Evolutionary conservation across 2,888 invertebrate species (phyloP).

Genomic region (Xylophagus ater): DNA sequence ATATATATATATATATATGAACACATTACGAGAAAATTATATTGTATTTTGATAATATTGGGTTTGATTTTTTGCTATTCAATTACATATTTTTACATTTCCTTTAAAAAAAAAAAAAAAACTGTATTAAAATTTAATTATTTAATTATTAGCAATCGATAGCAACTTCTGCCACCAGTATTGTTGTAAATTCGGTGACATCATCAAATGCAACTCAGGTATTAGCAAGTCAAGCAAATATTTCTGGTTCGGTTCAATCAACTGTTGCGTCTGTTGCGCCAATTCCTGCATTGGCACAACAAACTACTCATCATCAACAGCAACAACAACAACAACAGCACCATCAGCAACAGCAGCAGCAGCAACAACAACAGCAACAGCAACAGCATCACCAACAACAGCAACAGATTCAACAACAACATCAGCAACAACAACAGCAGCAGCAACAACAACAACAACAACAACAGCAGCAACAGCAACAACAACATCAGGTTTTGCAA

Average conservation of each 20-base stretch:
- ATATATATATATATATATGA: too few species aligned
- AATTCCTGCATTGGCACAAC: conserved; percentile 22
- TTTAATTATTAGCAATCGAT: conserved; percentile 19
- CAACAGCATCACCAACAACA: conserved; percentile 29
- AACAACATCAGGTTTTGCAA: conserved; percentile 18
- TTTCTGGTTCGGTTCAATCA: conserved; percentile 21
- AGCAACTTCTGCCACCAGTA: conserved; percentile 33
- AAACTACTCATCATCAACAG: conserved; percentile 18
- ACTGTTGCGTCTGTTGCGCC: conserved; percentile 26
- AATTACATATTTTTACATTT: too few species aligned
- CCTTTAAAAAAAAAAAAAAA: too few species aligned
- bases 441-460: conserved; percentile 22
- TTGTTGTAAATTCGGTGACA: conserved; percentile 38
- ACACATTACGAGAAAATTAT: too few species aligned
- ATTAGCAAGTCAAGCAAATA: conserved; percentile 28
- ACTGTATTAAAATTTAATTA: neutral
- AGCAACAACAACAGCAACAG: conserved; percentile 30
- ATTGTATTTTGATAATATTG: too few species aligned
- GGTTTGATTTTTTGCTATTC: too few species aligned
- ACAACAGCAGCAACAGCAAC: conserved; percentile 17
- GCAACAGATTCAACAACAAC: conserved; percentile 17
- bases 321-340: conserved; percentile 7
- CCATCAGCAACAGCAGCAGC: conserved; percentile 21
- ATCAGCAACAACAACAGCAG: conserved; percentile 21
- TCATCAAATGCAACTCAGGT: conserved; percentile 29